Conservation (phyloP, 2,888 invertebrate genomes). For the Conops quadrifasciatus region DNA sequence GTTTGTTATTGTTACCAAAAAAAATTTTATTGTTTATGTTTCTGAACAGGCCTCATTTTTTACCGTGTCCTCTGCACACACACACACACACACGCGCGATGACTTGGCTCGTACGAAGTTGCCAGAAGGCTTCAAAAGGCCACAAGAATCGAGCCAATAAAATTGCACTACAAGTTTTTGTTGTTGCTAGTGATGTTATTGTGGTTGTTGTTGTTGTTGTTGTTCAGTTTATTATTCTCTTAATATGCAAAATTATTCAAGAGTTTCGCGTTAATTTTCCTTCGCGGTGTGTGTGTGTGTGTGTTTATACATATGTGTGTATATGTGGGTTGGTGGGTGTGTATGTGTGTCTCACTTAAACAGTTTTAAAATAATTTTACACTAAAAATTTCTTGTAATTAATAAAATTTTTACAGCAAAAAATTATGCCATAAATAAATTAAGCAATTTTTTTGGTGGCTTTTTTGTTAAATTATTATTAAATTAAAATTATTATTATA, state of each 20-base stretch:
- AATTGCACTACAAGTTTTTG: slow-evolving; percentile 38
- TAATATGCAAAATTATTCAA: slow-evolving; percentile 48
- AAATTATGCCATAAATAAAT: slow-evolving; percentile 17
- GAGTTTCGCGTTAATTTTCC: slow-evolving; percentile 30
- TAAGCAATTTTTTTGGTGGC: slow-evolving; percentile 6
- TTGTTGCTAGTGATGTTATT: slow-evolving; percentile 6
- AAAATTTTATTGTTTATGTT: no score
- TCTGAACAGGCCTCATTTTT: no score
- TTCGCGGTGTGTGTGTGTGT: not conserved
- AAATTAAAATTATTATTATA: no score
- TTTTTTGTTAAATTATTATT: not conserved
- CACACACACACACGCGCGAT: no score
- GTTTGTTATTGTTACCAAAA: no score
- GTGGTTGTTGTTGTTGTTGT: slow-evolving; percentile 37
- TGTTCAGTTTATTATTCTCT: slow-evolving; percentile 39
- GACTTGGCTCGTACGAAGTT: not conserved
- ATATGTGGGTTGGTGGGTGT: not conserved
- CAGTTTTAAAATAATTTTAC: not conserved
- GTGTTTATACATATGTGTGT: not conserved
- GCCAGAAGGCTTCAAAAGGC: slow-evolving; percentile 42
- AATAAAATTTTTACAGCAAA: not conserved
- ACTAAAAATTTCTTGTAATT: slow-evolving; percentile 18
- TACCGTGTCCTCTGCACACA: not conserved
- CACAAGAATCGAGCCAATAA: slow-evolving; percentile 37
- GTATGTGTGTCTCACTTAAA: no score